phyloP scores from a whole-genome alignment of 2,113 vertebrate species.

The Rhagologus leucostigma region DNA sequence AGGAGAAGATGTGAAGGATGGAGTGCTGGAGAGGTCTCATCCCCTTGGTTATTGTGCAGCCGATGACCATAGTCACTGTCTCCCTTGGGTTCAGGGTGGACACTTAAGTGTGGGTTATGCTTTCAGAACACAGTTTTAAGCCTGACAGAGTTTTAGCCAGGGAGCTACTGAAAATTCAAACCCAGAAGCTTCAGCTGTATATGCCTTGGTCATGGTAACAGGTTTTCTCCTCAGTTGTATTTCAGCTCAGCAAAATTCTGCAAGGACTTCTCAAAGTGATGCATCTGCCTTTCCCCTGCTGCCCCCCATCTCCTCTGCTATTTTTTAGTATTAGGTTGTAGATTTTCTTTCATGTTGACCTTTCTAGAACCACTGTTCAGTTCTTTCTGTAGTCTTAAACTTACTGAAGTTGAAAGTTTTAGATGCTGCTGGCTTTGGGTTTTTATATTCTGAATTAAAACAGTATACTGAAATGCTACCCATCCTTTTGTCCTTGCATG shows the following conservation, averaged over 20 bases:
- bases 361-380: not conserved
- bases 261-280: not conserved
- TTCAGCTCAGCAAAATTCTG: not conserved
- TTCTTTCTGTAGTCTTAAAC: not conserved
- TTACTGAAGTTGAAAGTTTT: not conserved
- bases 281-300: rapidly evolving
- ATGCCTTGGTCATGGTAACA: not conserved
- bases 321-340: not conserved
- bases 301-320: rapidly evolving
- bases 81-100: not conserved
- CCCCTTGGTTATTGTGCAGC: rapidly evolving
- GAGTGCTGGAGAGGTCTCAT: not conserved
- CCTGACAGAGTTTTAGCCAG: not conserved
- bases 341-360: not conserved
- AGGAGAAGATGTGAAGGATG: not conserved
- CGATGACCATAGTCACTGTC: not conserved
- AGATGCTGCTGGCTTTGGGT: not conserved
- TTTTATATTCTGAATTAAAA: not conserved
- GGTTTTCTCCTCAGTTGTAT: not conserved
- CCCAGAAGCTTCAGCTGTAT: not conserved
- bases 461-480: not conserved
- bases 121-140: not conserved
- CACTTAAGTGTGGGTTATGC: not conserved
- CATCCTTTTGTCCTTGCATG: not conserved
- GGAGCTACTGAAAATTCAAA: not conserved